phyloP scores from a whole-genome alignment of 2,888 invertebrate genomes.

The Metellina segmentata region DNA sequence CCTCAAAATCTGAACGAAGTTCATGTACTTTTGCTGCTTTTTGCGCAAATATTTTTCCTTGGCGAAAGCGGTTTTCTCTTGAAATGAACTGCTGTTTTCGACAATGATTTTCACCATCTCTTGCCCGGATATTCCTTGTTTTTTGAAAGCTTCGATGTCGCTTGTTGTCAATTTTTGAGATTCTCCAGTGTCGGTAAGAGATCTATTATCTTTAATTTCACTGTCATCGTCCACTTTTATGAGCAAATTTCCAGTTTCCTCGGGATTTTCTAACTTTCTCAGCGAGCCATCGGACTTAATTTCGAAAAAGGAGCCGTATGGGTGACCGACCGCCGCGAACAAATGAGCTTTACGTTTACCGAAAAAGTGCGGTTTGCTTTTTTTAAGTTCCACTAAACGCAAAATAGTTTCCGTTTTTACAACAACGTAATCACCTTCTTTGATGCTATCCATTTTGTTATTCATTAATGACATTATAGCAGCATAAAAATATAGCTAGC shows the following conservation, averaged over 20 bases:
- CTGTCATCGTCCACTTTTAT: constrained; percentile 28
- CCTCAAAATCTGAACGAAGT: constrained; percentile 88
- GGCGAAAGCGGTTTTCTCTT: constrained; percentile 91
- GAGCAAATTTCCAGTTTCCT: constrained; percentile 24
- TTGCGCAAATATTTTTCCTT: constrained; percentile 95
- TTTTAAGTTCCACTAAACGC: constrained; percentile 61
- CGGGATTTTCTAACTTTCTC: constrained; percentile 17
- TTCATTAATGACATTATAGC: constrained; percentile 22
- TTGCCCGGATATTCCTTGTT: constrained; percentile 87
- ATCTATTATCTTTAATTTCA: constrained; percentile 87
- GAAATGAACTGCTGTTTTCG: constrained; percentile 94
- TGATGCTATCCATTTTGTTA: constrained; percentile 29
- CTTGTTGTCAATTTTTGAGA: constrained; percentile 92
- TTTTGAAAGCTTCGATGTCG: constrained; percentile 90
- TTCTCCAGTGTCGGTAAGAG: constrained; percentile 88
- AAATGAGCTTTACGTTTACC: constrained; percentile 65
- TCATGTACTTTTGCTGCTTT: constrained; percentile 96
- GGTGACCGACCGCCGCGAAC: constrained; percentile 60
- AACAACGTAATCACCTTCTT: constrained; percentile 61
- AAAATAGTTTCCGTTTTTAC: constrained; percentile 48
- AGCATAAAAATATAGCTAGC: not conserved
- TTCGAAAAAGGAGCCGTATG: constrained; percentile 74
- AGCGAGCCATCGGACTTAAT: constrained; percentile 51
- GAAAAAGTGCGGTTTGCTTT: constrained; percentile 60
- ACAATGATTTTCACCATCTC: constrained; percentile 92